Evolutionary conservation across 2,797 vertebrate species (phyloP).

Genomic region (Ptychobarbus kaznakovi): DNA sequence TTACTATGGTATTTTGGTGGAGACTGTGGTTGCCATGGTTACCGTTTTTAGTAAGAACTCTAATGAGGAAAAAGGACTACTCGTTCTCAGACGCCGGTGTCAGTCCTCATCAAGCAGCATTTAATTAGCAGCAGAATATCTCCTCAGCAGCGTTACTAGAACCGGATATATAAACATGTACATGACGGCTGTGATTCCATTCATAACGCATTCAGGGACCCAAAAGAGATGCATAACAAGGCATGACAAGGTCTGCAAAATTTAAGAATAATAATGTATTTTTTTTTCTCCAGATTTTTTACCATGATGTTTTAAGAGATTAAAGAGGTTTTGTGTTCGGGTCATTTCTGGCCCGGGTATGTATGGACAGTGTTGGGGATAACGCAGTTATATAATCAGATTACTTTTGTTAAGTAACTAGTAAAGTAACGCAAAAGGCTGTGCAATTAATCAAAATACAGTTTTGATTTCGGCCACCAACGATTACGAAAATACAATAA

Average conservation of each 20-base stretch:
- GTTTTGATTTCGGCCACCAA: too few species aligned
- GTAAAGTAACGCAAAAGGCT: too few species aligned
- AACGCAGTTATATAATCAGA: too few species aligned
- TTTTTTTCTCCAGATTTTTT: background rate
- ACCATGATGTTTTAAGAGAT: background rate
- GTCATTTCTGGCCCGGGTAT: background rate
- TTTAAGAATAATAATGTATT: too few species aligned
- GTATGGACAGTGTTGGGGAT: too few species aligned
- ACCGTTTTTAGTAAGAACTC: background rate
- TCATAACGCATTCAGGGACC: background rate
- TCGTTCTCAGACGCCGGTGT: background rate
- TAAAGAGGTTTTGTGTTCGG: background rate
- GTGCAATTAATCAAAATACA: too few species aligned
- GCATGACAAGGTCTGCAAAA: too few species aligned
- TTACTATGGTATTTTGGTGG: slow-evolving; percentile 9
- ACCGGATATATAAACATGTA: background rate
- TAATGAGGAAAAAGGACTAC: background rate
- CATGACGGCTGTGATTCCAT: background rate
- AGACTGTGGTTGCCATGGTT: background rate
- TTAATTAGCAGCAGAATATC: background rate
- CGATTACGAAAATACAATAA: too few species aligned
- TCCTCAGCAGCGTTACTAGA: too few species aligned
- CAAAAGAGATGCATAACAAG: background rate
- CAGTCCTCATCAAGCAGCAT: background rate
- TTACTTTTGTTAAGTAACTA: too few species aligned